Base-by-base conservation (phyloP, 2,797 vertebrate genomes). In the Melanogrammus aeglefinus region DNA sequence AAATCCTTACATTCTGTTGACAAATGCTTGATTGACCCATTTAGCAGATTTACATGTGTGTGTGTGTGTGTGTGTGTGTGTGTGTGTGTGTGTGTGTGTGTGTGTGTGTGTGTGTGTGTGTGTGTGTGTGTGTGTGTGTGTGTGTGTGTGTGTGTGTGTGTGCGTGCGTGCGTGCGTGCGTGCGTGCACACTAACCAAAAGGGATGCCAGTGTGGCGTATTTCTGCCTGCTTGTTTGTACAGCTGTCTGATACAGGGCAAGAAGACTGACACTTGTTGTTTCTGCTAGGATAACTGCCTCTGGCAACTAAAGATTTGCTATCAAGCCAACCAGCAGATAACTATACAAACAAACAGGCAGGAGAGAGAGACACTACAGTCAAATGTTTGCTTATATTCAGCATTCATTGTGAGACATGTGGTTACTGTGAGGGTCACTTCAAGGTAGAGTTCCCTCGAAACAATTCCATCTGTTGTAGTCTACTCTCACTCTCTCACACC, bases 221-320 rank as follows among this genome's bases (percentile, higher is more conserved):
- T 69, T 69, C 24, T 27, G 63, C 29, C 63, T 69, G 63, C 63
- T 27, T 77, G 75, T 90, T 86, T 87, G 82, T 81, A 84, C 89
- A 89, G 88, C 88, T 88, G 89, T 87, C 76, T 85, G 75, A 79
- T 75, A 83, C 75, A 78, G 82, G 72, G 74, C 73, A 74, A 31
- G 76, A 77, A 77, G 72, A 73, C 18, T 77, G 82, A 82, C 72
- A 38, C 79, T 73, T 77, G 83, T 71, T 86, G 77, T 84, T 87
- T 87, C 75, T 18, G 71, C 70, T 71, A 44, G 57, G 1, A 2
- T 72, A 36, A 35, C 24, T 79, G 74, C 44, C 39, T 71, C 63
- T 87, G 79, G 80, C 79, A 84, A 21, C 44, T 51, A 76, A 77
- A 80, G 73, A 76, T 0, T 6, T n/a, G 79, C 78, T 81, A 81